A percentile compares a stretch with the other conserved stretches of the same genome.
These are phyloP conservation scores for Sacculina carcini DNA, from an alignment of 2,888 invertebrate genomes.

Conservation along the genomic window DNA sequence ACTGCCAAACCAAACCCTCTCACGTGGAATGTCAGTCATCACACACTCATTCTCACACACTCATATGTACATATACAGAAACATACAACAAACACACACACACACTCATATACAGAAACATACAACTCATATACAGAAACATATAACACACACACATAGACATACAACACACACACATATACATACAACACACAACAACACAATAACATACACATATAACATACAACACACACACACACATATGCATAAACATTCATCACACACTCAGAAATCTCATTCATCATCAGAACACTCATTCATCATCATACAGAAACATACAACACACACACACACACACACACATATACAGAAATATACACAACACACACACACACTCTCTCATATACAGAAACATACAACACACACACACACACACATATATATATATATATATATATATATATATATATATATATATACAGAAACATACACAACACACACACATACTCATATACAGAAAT, in stretches of 20 bases:
- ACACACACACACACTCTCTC: too few species aligned
- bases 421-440: constrained; percentile 1
- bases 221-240: not conserved
- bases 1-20: constrained; percentile 3
- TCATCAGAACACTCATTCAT: not conserved
- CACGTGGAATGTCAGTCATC: not conserved
- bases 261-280: not conserved
- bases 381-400: too few species aligned
- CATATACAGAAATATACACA: too few species aligned
- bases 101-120: too few species aligned
- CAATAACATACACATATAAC: not conserved
- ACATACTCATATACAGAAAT: constrained; percentile 24
- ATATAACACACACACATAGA: not conserved
- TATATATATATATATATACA: constrained; percentile 2
- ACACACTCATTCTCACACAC: not conserved
- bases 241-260: not conserved
- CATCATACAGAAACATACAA: not conserved
- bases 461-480: not conserved
- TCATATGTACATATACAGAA: not conserved
- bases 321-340: too few species aligned
- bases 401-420: not conserved
- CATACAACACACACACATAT: not conserved
- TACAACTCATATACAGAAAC: not conserved
- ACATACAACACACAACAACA: not conserved
- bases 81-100: too few species aligned